phyloP scores from a whole-genome alignment of 2,888 invertebrate species.

The Pollenia griseotomentosa region DNA sequence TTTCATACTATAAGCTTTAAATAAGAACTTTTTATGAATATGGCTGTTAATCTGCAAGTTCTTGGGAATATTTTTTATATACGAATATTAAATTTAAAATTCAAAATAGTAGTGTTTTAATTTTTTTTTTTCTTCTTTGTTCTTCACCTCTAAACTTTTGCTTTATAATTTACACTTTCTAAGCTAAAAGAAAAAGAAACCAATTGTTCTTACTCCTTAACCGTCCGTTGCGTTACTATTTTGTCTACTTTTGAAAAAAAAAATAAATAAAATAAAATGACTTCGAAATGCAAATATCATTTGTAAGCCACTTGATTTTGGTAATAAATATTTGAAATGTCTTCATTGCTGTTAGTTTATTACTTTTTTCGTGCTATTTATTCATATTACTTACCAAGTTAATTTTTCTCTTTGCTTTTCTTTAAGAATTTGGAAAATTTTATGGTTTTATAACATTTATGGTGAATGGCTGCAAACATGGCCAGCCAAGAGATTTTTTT shows the following conservation, averaged over 20 bases:
- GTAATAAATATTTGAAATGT: conserved; percentile 67
- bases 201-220: neutral
- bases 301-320: conserved; percentile 41
- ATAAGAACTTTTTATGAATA: too few species aligned
- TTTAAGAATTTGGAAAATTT: conserved; percentile 56
- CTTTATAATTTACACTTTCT: conserved; percentile 6
- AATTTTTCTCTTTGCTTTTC: neutral
- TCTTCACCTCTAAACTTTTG: neutral
- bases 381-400: neutral
- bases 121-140: neutral
- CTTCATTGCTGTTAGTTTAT: conserved; percentile 52
- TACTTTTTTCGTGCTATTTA: conserved; percentile 5
- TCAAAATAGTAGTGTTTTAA: neutral
- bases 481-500: neutral
- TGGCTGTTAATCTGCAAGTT: too few species aligned
- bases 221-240: neutral
- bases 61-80: too few species aligned
- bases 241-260: conserved; percentile 29
- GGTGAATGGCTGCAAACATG: conserved; percentile 44
- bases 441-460: conserved; percentile 64
- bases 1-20: too few species aligned
- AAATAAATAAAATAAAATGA: too few species aligned
- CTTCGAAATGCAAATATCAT: conserved; percentile 25
- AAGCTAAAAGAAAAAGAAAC: neutral
- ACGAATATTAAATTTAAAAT: too few species aligned